phyloP scores from a whole-genome alignment of 2,113 vertebrate genomes.

The Paedocypris sp. region DNA sequence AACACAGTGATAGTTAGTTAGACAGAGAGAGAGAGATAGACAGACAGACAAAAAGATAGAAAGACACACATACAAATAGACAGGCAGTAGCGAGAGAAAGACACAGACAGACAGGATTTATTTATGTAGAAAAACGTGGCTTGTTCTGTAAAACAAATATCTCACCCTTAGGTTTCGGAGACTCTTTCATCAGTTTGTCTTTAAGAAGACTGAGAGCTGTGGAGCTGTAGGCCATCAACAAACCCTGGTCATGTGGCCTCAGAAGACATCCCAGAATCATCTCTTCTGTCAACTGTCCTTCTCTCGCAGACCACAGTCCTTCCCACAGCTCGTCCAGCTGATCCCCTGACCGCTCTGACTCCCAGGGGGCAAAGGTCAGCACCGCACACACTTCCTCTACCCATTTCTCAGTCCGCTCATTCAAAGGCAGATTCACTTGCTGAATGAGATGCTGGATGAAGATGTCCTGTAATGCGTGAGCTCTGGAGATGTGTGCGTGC shows the following conservation, averaged over 20 bases:
- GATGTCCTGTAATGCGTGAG: conserved; percentile 56
- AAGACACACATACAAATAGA: too few species aligned
- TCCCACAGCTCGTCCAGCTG: conserved; percentile 68
- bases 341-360: conserved; percentile 41
- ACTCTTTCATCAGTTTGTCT: conserved; percentile 56
- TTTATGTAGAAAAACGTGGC: neutral
- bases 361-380: conserved; percentile 66
- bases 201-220: conserved; percentile 62
- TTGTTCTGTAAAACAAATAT: neutral
- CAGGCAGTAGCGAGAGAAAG: too few species aligned
- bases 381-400: conserved; percentile 65
- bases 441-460: conserved; percentile 70
- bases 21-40: too few species aligned
- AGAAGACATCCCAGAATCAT: conserved; percentile 71
- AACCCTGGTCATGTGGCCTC: conserved; percentile 53
- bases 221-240: conserved; percentile 66
- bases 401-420: conserved; percentile 33
- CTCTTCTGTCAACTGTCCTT: conserved; percentile 66
- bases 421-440: conserved; percentile 43
- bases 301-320: conserved; percentile 67
- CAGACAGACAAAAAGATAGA: too few species aligned
- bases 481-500: conserved; percentile 13
- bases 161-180: conserved; percentile 63
- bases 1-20: too few species aligned
- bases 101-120: too few species aligned